Evolutionary conservation across 2,888 invertebrate species (phyloP).

Genomic region (Agapostemon virescens): DNA sequence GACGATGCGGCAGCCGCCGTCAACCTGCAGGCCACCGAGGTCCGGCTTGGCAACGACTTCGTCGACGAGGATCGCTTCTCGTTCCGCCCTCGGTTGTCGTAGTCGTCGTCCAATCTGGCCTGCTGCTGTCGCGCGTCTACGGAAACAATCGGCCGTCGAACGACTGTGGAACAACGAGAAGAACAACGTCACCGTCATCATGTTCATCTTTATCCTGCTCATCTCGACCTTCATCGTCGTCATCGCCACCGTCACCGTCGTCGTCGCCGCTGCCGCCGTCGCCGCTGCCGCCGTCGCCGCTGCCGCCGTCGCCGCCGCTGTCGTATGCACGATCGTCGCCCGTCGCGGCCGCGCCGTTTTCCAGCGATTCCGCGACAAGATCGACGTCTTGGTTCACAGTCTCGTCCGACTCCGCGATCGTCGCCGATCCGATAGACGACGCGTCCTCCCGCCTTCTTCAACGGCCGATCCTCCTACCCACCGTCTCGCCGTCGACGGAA

Average conservation of each 20-base stretch:
- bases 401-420: conserved; percentile 9
- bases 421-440: background rate
- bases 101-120: conserved; percentile 16
- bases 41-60: conserved; percentile 9
- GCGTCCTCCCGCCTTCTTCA: background rate
- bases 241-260: conserved; percentile 9
- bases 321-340: conserved; percentile 36
- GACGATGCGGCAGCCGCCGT: conserved; percentile 2
- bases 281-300: conserved; percentile 9
- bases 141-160: background rate
- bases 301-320: conserved; percentile 17
- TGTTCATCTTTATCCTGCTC: too few species aligned
- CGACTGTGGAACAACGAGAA: background rate
- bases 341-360: conserved; percentile 23
- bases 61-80: conserved; percentile 37
- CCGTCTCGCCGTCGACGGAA: background rate
- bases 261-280: conserved; percentile 10
- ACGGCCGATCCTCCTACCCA: background rate
- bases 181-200: conserved; percentile 22
- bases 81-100: conserved; percentile 31
- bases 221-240: conserved; percentile 17
- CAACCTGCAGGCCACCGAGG: background rate
- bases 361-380: background rate
- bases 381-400: conserved; percentile 20
- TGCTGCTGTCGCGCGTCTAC: conserved; percentile 22